Percentiles rank a stretch among this genome's conserved stretches.
phyloP scores from a whole-genome alignment of 2,797 vertebrate genomes.

The Orientallactaga sibirica region DNA sequence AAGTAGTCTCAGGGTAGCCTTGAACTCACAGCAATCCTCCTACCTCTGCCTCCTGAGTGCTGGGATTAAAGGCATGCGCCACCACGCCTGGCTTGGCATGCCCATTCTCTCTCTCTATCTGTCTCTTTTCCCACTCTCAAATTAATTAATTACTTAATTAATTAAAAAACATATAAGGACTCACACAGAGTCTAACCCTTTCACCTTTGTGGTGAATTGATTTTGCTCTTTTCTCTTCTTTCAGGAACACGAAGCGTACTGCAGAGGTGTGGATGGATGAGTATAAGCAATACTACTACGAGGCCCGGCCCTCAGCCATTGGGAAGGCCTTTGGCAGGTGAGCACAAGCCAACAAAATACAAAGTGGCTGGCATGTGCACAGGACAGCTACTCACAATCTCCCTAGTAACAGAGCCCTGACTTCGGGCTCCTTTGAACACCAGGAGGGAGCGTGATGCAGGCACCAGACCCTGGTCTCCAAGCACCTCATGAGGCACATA shows the following conservation, averaged over 20 bases:
- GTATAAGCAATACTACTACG: conserved; percentile 98
- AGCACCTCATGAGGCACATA: accelerated
- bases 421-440: not conserved
- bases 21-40: no score
- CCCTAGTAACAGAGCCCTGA: not conserved
- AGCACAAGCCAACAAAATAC: conserved; percentile 59
- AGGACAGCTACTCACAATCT: not conserved
- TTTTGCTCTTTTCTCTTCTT: not conserved
- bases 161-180: not conserved
- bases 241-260: conserved; percentile 97
- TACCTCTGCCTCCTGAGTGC: no score
- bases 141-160: no score
- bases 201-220: not conserved
- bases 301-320: conserved; percentile 96
- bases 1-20: no score
- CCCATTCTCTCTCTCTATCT: no score
- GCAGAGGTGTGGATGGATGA: conserved; percentile 99
- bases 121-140: no score
- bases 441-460: accelerated
- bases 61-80: no score
- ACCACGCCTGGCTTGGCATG: no score
- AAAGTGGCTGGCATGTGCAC: accelerated
- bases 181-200: not conserved
- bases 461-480: not conserved
- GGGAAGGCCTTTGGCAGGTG: conserved; percentile 97